phyloP scores from a whole-genome alignment of 2,113 vertebrate genomes.

The Eretmodus cyanostictus region DNA sequence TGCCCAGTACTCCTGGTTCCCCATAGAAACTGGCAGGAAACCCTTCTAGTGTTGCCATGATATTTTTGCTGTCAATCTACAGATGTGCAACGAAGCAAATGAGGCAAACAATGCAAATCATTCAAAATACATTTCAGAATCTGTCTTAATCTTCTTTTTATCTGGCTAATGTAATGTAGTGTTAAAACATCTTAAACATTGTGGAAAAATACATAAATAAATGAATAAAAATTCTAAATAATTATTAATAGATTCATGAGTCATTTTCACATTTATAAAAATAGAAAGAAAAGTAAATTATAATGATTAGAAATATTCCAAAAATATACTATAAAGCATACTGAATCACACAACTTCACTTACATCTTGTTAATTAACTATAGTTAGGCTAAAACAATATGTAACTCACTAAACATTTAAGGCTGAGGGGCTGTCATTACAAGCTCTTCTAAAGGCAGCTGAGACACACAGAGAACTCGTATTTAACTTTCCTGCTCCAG shows the following conservation, averaged over 20 bases:
- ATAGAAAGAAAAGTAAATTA: neutral
- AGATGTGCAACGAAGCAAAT: neutral
- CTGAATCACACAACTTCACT: neutral
- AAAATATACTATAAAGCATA: neutral
- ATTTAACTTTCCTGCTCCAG: neutral
- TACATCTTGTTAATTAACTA: neutral
- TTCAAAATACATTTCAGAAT: neutral
- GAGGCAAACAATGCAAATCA: neutral
- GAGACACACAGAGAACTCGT: neutral
- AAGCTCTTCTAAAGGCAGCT: neutral
- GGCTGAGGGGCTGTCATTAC: neutral
- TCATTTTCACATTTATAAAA: neutral
- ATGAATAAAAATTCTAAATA: neutral
- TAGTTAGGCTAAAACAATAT: neutral
- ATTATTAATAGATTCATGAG: neutral
- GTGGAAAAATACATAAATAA: neutral
- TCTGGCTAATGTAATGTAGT: neutral
- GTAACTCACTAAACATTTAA: neutral
- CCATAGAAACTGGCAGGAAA: conserved; percentile 89
- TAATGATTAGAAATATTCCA: neutral
- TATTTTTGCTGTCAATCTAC: neutral
- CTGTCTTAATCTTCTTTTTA: neutral
- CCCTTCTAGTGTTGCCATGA: conserved; percentile 67
- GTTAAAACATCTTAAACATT: neutral
- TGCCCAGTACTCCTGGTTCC: conserved; percentile 82